Evolutionary conservation across 2,113 vertebrate species (phyloP).

Genomic region (Pterophyllum scalare): DNA sequence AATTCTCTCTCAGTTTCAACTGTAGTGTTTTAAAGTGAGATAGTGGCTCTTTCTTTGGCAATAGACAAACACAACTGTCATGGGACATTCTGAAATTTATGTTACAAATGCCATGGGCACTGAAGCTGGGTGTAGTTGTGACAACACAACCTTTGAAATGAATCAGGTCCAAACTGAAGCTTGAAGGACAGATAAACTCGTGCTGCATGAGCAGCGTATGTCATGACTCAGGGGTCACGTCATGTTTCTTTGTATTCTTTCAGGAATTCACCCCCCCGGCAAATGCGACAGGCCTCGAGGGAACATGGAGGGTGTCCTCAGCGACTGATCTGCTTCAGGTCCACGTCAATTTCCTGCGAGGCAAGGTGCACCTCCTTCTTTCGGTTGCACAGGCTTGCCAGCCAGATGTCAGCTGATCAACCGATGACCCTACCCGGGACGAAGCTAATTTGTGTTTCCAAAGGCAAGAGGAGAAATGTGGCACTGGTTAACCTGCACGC

Average conservation of each 20-base stretch:
- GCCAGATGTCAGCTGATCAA: conserved; percentile 77
- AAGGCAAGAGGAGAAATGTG: conserved; percentile 56
- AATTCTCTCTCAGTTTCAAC: not conserved
- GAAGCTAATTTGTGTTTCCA: conserved; percentile 52
- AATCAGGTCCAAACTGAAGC: not conserved
- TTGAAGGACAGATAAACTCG: not conserved
- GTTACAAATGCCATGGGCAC: not conserved
- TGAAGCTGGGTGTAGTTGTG: not conserved
- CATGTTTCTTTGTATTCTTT: conserved; percentile 6
- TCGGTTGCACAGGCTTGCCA: conserved; percentile 76
- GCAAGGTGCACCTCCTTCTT: conserved; percentile 81
- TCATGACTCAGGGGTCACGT: not conserved
- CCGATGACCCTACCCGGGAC: conserved; percentile 8
- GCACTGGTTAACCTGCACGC: conserved; percentile 54
- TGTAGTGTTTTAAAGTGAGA: not conserved
- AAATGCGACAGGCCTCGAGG: conserved; percentile 44
- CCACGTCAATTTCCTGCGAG: conserved; percentile 82
- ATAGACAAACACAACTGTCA: conserved; percentile 24
- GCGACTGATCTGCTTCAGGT: conserved; percentile 79
- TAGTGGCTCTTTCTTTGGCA: not conserved
- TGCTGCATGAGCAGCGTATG: conserved; percentile 6
- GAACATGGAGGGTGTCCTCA: conserved; percentile 75
- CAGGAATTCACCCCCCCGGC: conserved; percentile 76
- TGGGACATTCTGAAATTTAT: conserved; percentile 15
- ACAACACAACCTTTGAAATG: conserved; percentile 20